Evolutionary conservation across 1,140 invertebrate genomes (phyloP).

Genomic region (Tetramorium simillimum): DNA sequence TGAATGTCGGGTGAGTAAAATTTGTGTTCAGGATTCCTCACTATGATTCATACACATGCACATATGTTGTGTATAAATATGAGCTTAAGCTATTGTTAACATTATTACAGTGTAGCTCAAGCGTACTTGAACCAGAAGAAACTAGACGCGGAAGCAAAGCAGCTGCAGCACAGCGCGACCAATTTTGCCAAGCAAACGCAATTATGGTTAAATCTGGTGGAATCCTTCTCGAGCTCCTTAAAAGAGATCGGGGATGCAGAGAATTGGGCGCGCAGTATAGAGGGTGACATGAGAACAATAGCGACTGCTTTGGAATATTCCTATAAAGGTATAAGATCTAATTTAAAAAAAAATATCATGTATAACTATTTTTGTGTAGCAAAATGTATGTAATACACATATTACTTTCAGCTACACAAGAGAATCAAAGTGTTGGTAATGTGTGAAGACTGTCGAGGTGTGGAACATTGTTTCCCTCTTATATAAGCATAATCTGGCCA

Average conservation of each 20-base stretch:
- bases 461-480: neutral
- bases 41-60: neutral
- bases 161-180: slow-evolving; percentile 96
- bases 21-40: neutral
- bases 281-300: slow-evolving; percentile 97
- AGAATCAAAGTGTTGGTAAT: slow-evolving; percentile 57
- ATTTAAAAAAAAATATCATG: neutral
- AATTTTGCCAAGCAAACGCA: slow-evolving; percentile 98
- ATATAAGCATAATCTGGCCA: neutral
- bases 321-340: slow-evolving; percentile 91
- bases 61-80: neutral
- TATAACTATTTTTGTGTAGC: neutral
- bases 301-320: slow-evolving; percentile 97
- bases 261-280: slow-evolving; percentile 99
- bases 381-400: neutral
- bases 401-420: slow-evolving; percentile 69
- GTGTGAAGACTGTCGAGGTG: neutral
- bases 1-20: slow-evolving; percentile 96
- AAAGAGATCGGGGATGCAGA: slow-evolving; percentile 99
- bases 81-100: slow-evolving; percentile 1
- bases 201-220: slow-evolving; percentile 97
- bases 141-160: slow-evolving; percentile 98
- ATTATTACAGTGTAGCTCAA: slow-evolving; percentile 92
- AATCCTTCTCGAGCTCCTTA: slow-evolving; percentile 97
- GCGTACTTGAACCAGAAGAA: slow-evolving; percentile 99